These are phyloP conservation scores for Marisa cornuarietis DNA, from an alignment of 1,140 invertebrate species.

Conservation along the genomic window DNA sequence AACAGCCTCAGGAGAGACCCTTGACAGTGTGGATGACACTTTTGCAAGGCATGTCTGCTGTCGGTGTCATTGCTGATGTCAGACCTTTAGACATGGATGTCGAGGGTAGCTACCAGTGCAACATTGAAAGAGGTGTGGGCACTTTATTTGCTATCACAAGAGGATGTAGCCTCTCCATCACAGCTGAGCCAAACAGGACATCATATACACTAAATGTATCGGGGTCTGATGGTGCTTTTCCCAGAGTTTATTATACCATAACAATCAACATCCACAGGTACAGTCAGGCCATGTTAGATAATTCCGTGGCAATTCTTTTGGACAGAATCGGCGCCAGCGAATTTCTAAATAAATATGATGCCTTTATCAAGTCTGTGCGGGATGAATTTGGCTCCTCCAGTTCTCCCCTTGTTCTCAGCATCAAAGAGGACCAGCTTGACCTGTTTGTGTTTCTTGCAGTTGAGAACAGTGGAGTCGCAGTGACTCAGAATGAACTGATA, in stretches of 20 bases:
- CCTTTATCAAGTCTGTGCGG: slow-evolving; percentile 72
- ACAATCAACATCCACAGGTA: slow-evolving; percentile 83
- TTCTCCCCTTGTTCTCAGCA: slow-evolving; percentile 29
- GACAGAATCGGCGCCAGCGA: slow-evolving; percentile 76
- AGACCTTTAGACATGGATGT: slow-evolving; percentile 90
- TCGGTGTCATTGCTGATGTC: slow-evolving; percentile 88
- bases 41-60: slow-evolving; percentile 64
- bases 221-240: slow-evolving; percentile 89
- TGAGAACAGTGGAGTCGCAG: slow-evolving; percentile 2
- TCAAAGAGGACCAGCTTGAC: slow-evolving; percentile 20
- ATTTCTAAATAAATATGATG: slow-evolving; percentile 82
- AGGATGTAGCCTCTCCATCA: slow-evolving; percentile 79
- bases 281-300: slow-evolving; percentile 82
- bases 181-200: slow-evolving; percentile 46
- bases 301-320: slow-evolving; percentile 82
- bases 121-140: slow-evolving; percentile 56
- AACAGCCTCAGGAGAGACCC: slow-evolving; percentile 83
- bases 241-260: slow-evolving; percentile 84
- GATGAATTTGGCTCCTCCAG: slow-evolving; percentile 22
- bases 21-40: slow-evolving; percentile 83
- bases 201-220: slow-evolving; percentile 77
- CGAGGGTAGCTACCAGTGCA: slow-evolving; percentile 87
- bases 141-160: slow-evolving; percentile 77
- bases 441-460: slow-evolving; percentile 33
- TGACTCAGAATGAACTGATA: not conserved